Evolutionary conservation across 1,140 invertebrate genomes (phyloP), one percentile per base, ranked within the genome.

Genomic region (Ceratina calcarata): DNA sequence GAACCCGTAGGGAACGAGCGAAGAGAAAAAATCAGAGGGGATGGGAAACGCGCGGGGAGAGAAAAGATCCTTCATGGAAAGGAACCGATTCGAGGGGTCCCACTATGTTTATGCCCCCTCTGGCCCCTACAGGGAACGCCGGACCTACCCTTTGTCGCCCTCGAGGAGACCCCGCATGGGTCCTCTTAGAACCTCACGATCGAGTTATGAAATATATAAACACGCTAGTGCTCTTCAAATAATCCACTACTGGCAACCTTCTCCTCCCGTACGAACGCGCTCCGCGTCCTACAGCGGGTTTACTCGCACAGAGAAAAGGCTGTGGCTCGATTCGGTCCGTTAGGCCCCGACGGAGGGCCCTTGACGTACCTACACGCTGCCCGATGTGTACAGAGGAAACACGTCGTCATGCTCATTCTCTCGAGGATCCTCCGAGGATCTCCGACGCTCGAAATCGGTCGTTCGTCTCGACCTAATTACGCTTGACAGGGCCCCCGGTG

Each of bases 201-300:
- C 87, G 87, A 90, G 86, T 91, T 91, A 90, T 89, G 89, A 91
- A 90, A 90, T 88, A 86, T 90, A 90, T 85, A 90, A 91, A 91
- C 84, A 89, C 69, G 69, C 78, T 66, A 67, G 81, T 61, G 73
- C 85, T 90, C 88, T 89, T 85, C 88, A 91, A 92, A 91, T 86
- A 91, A 86, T 86, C 76, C 73, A 80, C 71, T 57, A 51, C 37
- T 71, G 73, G 37, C 37, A 10, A 45, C 37, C 3, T 45, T 10
- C 37, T 45, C 37, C 37, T 45, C 6, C 37, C 6, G 37, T 45
- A 37, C 32, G 32, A 37, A 37, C 32, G 32, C n/a, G n/a, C n/a
- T n/a, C n/a, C n/a, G n/a, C n/a, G n/a, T 37, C 32, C 2, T 37
- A 37, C 2, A 37, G 32, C 37, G 37, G 7, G 37, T 45, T 37